Conservation (phyloP, 2,888 invertebrate species). For the Dinocampus coccinellae region DNA sequence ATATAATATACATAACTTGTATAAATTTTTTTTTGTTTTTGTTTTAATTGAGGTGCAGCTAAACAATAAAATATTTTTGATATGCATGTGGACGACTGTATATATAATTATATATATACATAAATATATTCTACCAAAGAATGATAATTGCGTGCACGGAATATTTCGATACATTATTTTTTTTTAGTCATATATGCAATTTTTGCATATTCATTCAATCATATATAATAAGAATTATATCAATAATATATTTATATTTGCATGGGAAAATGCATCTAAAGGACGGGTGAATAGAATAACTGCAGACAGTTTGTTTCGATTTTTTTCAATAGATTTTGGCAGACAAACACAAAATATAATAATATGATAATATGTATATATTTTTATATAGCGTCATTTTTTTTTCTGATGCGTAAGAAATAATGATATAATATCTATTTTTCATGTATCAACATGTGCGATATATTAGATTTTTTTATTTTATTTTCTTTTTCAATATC, state of each 20-base stretch:
- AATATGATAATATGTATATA: conserved; percentile 51
- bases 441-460: conserved; percentile 50
- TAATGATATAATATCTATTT: conserved; percentile 58
- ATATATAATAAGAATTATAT: not conserved
- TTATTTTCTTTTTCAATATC: no score
- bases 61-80: not conserved
- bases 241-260: not conserved
- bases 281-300: conserved; percentile 36
- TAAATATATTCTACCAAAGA: not conserved
- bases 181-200: not conserved
- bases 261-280: conserved; percentile 1
- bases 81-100: conserved; percentile 1
- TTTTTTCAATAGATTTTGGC: conserved; percentile 69
- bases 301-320: conserved; percentile 57
- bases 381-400: conserved; percentile 56
- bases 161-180: not conserved
- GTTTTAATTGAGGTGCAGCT: not conserved
- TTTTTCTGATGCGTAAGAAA: conserved; percentile 42
- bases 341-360: conserved; percentile 69
- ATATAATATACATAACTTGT: not conserved
- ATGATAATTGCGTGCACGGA: not conserved
- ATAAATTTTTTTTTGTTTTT: not conserved
- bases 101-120: no score
- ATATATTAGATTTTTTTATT: conserved; percentile 52
- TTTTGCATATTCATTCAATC: conserved; percentile 2